phyloP scores from a whole-genome alignment of 2,113 vertebrate species.

The Gobius niger region DNA sequence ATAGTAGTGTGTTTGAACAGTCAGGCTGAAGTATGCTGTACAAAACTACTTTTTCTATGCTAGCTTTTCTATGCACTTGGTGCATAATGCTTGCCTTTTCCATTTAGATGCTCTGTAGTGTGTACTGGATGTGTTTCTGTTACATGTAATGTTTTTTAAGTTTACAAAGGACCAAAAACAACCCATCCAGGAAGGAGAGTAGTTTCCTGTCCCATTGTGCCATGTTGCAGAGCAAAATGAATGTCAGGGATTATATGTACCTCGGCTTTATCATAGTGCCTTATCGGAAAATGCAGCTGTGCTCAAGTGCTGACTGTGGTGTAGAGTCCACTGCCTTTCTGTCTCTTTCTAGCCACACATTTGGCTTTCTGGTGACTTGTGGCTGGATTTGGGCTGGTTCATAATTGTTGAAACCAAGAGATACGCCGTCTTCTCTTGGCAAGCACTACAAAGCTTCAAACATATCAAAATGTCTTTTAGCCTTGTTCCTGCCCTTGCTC shows the following conservation, averaged over 20 bases:
- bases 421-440: constrained; percentile 48
- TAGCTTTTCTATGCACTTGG: constrained; percentile 63
- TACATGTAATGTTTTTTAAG: constrained; percentile 35
- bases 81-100: constrained; percentile 66
- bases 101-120: constrained; percentile 53
- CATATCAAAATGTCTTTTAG: constrained; percentile 45
- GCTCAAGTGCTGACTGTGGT: constrained; percentile 62
- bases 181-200: constrained; percentile 56
- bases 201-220: constrained; percentile 71
- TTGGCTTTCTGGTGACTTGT: constrained; percentile 65
- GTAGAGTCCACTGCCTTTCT: constrained; percentile 33
- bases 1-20: constrained; percentile 43
- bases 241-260: constrained; percentile 84
- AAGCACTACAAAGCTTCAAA: constrained; percentile 46
- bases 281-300: constrained; percentile 80
- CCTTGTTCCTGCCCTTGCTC: constrained; percentile 63
- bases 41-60: constrained; percentile 41
- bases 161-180: constrained; percentile 74
- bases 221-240: constrained; percentile 77
- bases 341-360: constrained; percentile 53
- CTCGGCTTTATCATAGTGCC: constrained; percentile 85
- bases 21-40: constrained; percentile 35
- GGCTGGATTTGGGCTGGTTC: constrained; percentile 75
- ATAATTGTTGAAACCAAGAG: constrained; percentile 53
- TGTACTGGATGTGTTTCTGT: constrained; percentile 26